Evolutionary conservation across 2,797 vertebrate genomes (phyloP), one percentile per base, ranked within the genome.

Genomic region (Benthosema pterotum): DNA sequence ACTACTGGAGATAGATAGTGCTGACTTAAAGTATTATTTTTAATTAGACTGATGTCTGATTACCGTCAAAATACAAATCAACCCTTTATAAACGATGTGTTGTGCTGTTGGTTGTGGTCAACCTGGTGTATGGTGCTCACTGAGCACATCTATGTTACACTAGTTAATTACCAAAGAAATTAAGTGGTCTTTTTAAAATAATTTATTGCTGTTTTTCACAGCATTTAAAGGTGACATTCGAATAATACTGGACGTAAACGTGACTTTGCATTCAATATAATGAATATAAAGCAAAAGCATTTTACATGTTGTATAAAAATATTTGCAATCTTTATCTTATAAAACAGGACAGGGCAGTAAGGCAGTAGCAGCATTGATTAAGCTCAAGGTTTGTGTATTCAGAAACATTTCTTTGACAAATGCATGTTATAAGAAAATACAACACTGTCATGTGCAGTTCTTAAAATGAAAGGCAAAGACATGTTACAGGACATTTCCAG

Each of bases 181-280:
- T 16, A 60, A 74, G 28, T 66, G 72, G 14, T 49, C 56, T 67
- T 77, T 83, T 84, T 78, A 13, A 68, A 71, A 82, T 71, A 38
- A 77, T 84, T 67, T 77, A 87, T 77, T 80, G 66, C 67, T 78
- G 68, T 74, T 60, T 69, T 80, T 38, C 62, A 46, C 63, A 60
- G 69, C 48, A 38, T 74, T 65, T 81, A 72, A 67, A 81, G 73
- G 74, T 75, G 68, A 78, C 38, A 69, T 51, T 62, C 58, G 38
- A 65, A 75, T 59, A 77, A 59, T 66, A 60, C 51, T 61, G 60
- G 65, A 60, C 63, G 55, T 75, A 32, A 57, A 62, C 52, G 71
- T 75, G 50, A 59, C 52, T 62, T 71, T 77, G 63, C 53, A 56
- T 80, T 78, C 65, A 76, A 66, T 66, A 67, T 72, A 65, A 61